Conservation (phyloP, 1,140 invertebrate species). For the Heliconius congener region DNA sequence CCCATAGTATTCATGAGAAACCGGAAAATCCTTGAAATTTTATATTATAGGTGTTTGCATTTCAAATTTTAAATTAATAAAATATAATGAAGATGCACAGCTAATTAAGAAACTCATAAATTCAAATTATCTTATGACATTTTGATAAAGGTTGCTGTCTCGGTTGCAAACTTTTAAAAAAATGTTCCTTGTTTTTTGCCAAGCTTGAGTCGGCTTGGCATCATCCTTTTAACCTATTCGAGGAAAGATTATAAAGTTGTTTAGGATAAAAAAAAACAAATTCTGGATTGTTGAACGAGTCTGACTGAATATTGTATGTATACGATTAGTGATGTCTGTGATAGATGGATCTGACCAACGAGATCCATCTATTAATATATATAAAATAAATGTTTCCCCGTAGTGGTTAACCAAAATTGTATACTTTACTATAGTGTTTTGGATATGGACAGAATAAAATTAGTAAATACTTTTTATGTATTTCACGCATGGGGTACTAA, state of each 20-base stretch:
- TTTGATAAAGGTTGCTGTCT: conserved; percentile 8
- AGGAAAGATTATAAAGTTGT: not conserved
- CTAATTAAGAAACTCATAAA: not conserved
- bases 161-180: not conserved
- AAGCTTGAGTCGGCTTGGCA: not conserved
- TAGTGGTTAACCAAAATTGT: no score
- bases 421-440: no score
- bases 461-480: no score
- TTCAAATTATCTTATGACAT: conserved; percentile 13
- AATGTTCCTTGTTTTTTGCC: not conserved
- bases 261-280: not conserved
- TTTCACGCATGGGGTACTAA: no score
- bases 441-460: no score
- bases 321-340: no score
- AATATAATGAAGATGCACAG: not conserved
- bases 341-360: not conserved
- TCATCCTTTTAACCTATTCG: not conserved
- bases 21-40: not conserved
- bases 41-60: not conserved
- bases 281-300: not conserved
- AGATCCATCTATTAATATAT: no score
- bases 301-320: not conserved
- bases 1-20: not conserved
- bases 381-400: no score
- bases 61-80: not conserved